Evolutionary conservation across 2,113 vertebrate genomes (phyloP).

Genomic region (Suricata suricatta): DNA sequence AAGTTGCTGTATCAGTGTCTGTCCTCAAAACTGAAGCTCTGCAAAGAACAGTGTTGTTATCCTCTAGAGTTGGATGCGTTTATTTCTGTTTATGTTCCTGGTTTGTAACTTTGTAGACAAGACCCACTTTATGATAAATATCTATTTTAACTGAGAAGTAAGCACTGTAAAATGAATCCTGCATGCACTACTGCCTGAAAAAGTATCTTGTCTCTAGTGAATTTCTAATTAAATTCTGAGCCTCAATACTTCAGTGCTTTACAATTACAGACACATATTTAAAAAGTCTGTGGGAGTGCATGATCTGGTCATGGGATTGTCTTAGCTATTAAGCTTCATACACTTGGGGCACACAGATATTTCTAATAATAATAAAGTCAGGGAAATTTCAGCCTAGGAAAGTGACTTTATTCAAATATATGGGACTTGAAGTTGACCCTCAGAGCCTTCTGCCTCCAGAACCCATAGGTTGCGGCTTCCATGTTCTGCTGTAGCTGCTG

Average conservation of each 20-base stretch:
- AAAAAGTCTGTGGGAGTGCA: neutral
- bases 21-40: neutral
- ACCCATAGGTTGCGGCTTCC: accelerated
- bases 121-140: conserved; percentile 30
- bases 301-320: conserved; percentile 11
- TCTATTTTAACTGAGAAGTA: conserved; percentile 50
- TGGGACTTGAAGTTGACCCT: neutral
- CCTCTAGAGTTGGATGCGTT: neutral
- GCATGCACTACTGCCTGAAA: conserved; percentile 17
- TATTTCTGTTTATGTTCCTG: neutral
- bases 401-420: neutral
- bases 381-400: neutral
- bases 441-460: neutral
- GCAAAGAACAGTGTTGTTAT: neutral
- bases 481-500: neutral
- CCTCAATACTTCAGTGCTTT: conserved; percentile 55
- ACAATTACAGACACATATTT: conserved; percentile 47
- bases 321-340: neutral
- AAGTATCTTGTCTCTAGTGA: conserved; percentile 47
- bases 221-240: conserved; percentile 57
- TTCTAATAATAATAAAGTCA: conserved; percentile 20
- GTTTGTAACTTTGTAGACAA: neutral
- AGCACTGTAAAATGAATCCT: conserved; percentile 43
- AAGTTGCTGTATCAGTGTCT: neutral
- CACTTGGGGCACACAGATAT: neutral